Evolutionary conservation across 2,113 vertebrate species (phyloP).

Genomic region (Sus scrofa): DNA sequence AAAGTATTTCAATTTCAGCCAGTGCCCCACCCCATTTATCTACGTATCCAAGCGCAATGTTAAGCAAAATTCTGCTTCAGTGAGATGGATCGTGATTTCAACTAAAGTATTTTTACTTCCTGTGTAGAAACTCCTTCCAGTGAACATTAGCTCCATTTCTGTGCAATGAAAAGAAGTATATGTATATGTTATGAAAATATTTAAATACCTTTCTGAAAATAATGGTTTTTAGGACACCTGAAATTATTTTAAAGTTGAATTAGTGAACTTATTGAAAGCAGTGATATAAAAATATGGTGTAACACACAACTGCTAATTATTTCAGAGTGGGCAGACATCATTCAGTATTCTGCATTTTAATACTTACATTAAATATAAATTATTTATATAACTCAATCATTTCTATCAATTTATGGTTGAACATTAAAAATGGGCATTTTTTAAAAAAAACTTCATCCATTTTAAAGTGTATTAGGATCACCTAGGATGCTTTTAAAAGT

Average conservation of each 20-base stretch:
- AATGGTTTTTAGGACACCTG: neutral
- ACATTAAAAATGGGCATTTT: neutral
- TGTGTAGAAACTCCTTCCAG: slow-evolving; percentile 68
- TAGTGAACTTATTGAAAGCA: neutral
- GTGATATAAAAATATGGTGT: neutral
- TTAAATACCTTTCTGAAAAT: neutral
- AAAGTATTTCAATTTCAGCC: slow-evolving; percentile 72
- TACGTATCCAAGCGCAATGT: slow-evolving; percentile 67
- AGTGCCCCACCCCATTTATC: slow-evolving; percentile 54
- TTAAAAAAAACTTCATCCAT: neutral
- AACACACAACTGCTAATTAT: neutral
- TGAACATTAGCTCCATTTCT: slow-evolving; percentile 55
- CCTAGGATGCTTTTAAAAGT: neutral
- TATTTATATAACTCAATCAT: neutral
- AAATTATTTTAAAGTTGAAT: neutral
- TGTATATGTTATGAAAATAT: neutral
- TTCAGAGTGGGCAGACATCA: neutral
- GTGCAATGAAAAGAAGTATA: neutral
- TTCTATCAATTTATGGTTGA: neutral
- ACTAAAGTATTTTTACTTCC: slow-evolving; percentile 72
- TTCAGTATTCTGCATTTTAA: neutral
- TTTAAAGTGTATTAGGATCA: neutral
- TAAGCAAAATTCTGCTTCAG: slow-evolving; percentile 75
- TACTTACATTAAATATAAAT: too few relatives aligned
- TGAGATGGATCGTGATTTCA: slow-evolving; percentile 68